A percentile compares a stretch with the other conserved stretches of the same genome.
phyloP scores from a whole-genome alignment of 2,113 vertebrate genomes.

The Megalops atlanticus region DNA sequence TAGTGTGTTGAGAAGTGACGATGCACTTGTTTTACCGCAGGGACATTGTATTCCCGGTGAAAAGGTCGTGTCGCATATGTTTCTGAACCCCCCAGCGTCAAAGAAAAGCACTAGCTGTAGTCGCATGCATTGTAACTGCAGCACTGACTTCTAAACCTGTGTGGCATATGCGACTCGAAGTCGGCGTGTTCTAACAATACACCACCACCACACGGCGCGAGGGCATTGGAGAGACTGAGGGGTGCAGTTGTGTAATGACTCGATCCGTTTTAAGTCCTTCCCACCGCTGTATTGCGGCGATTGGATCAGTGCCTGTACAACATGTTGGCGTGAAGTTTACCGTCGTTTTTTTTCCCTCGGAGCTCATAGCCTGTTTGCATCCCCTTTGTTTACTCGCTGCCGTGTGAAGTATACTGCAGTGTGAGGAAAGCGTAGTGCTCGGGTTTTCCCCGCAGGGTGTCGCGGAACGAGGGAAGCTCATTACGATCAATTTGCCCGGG shows the following conservation, averaged over 20 bases:
- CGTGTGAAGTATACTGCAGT: slow-evolving; percentile 3
- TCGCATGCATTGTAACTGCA: neutral
- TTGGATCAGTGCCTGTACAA: neutral
- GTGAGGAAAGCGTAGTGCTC: neutral
- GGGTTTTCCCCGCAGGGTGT: neutral
- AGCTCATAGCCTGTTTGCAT: neutral
- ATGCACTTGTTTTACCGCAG: neutral
- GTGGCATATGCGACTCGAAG: neutral
- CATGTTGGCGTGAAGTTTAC: neutral
- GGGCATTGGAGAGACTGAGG: neutral
- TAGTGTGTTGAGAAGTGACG: neutral
- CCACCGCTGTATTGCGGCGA: neutral
- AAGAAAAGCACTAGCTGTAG: neutral
- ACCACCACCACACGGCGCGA: neutral
- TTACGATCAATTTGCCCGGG: neutral
- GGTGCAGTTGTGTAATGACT: neutral
- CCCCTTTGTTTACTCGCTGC: neutral
- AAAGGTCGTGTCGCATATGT: neutral
- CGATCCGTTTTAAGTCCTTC: neutral
- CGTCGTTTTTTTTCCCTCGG: neutral
- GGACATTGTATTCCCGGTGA: neutral
- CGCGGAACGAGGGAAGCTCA: neutral
- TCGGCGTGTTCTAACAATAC: neutral
- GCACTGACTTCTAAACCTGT: neutral
- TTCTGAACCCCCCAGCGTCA: neutral